Base-by-base conservation (phyloP, 1,140 invertebrate species). In the Antheraea pernyi region DNA sequence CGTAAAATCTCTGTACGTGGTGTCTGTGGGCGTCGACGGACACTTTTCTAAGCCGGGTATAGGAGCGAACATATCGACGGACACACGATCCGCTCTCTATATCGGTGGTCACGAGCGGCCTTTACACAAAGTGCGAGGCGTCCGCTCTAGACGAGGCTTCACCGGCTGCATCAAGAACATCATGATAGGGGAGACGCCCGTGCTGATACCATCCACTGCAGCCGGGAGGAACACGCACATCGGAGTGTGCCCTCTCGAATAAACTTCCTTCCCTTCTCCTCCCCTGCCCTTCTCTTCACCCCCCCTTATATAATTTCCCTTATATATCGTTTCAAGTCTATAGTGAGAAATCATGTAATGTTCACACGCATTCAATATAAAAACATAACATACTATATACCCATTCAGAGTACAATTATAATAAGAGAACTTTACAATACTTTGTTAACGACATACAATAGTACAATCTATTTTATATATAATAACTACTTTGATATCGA, bases 41-140 rank as follows among this genome's bases (percentile, higher is more conserved):
- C 93, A 95, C 69, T 94, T 94, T 79, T 92, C 94, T 4, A 85
- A 95, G 67, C 91, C 96, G 8, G 94, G 95, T 7, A 93, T 96
- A n/a, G 96, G 97, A 16, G 93, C 93, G 61, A 93, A 94, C 1
- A 93, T 93, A 0, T 94, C 94, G 1, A 96, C 97, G 0, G 95
- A 97, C 72, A 98, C 98, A 0, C 96, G 95, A 37, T 95, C 97
- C 77, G 96, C 97, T 0, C 89, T 99, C 1, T 99, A 96, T 86
- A 93, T 99, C 76, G 98, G 98, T 46, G 98, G 98, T 0, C 95
- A 98, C 87, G 94, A 89, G 78, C 81, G 78, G 30, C 77, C 66
- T 16, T 93, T 92, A 73, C 84, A 79, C 72, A 93, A 86, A 77
- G 91, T 93, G 3, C 94, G 85, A 77, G 94, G 94, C 10, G 89